Evolutionary conservation across 2,113 vertebrate species (phyloP), one percentile per base, ranked within the genome.

Genomic region (Hemiscyllium ocellatum): DNA sequence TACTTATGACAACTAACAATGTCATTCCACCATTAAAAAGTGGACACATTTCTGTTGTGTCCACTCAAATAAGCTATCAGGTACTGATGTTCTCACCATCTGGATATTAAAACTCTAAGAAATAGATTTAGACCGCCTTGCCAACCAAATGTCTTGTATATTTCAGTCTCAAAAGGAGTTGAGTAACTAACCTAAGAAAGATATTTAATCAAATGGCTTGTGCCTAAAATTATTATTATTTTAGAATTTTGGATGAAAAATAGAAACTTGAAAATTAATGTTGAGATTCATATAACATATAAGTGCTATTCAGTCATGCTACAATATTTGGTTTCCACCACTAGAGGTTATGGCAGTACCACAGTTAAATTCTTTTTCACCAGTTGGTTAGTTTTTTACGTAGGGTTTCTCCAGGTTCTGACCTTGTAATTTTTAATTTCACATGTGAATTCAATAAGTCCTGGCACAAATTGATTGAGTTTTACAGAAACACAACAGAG

Each of bases 351-450:
- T 90, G 52, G 3, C 87, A 90, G 56, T 61, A 61, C 87, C 22
- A 90, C 24, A 90, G 33, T 65, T 90, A 61, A 26, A 90, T 61
- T 15, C 17, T 12, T 65, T 90, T 90, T 52, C 87, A 90, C 29
- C 50, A 76, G 72, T 76, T 83, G 80, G 37, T 61, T 52, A 61
- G 24, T 15, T 52, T 89, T 33, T 86, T 13, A n/a, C 0, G 26
- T 29, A 61, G 56, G 42, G 61, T 90, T 90, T 52, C 26, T 90
- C 50, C 15, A 90, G 87, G 87, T n/a, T 13, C 52, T 17, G 87
- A 61, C 26, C 56, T 90, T 90, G 87, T 52, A 90, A 90, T 52
- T 52, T 90, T 90, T 90, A 90, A 90, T 90, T 83, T 17, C 37
- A 42, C 20, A 6, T 22, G 4, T 42, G n/a, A 7, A 83, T 83